Conservation (phyloP, 2,888 invertebrate species). For the Papilio demoleus region DNA sequence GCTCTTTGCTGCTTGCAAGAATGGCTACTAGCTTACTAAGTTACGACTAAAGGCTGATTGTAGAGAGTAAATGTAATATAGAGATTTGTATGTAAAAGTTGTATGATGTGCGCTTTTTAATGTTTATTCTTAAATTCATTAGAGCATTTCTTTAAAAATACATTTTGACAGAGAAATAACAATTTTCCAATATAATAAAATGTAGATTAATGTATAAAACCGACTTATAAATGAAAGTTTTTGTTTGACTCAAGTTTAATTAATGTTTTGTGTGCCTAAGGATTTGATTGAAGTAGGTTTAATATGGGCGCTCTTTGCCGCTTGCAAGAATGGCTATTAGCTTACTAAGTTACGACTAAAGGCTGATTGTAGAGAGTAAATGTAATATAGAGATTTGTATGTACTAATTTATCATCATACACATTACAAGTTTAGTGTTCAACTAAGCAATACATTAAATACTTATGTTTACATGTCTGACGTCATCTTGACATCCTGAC, state of each 20-base stretch:
- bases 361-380: conserved; percentile 38
- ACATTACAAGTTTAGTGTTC: not conserved
- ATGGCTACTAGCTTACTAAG: conserved; percentile 35
- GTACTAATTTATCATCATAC: conserved; percentile 30
- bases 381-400: conserved; percentile 30
- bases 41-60: conserved; percentile 16
- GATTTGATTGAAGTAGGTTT: too few relatives aligned
- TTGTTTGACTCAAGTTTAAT: too few relatives aligned
- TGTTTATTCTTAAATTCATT: conserved; percentile 11
- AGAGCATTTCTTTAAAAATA: not conserved
- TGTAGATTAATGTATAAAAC: too few relatives aligned
- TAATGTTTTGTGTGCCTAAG: too few relatives aligned
- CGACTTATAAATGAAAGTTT: too few relatives aligned
- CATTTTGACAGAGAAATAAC: not conserved
- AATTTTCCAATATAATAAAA: not conserved
- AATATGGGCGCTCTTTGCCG: too few relatives aligned
- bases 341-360: conserved; percentile 34
- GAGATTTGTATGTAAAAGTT: not conserved
- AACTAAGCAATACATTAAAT: not conserved
- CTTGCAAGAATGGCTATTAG: conserved; percentile 33
- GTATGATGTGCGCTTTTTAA: not conserved
- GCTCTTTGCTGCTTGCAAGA: conserved; percentile 21
- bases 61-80: conserved; percentile 25
- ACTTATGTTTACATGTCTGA: conserved; percentile 6
- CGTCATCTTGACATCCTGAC: conserved; percentile 10